Evolutionary conservation across 2,888 invertebrate species (phyloP).

Genomic region (Nasonovia ribisnigri): DNA sequence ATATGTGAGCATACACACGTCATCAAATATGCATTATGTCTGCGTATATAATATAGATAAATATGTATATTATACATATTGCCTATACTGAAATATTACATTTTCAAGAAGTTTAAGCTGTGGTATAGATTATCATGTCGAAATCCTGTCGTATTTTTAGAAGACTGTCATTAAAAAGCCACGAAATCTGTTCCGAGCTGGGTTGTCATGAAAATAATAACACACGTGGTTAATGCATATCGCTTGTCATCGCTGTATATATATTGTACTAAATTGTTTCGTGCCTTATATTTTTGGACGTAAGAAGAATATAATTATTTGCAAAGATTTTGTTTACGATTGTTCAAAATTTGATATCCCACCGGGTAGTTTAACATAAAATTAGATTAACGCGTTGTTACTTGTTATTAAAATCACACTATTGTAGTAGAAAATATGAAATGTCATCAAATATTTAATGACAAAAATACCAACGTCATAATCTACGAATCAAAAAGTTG

Average conservation of each 20-base stretch:
- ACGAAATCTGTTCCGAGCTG: slow-evolving; percentile 6
- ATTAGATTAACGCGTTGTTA: neutral
- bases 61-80: neutral
- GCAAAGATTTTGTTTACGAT: neutral
- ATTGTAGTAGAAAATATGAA: neutral
- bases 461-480: neutral
- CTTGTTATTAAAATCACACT: neutral
- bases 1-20: slow-evolving; percentile 12
- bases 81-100: neutral
- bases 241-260: neutral
- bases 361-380: neutral
- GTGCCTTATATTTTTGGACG: neutral
- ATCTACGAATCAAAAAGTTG: neutral
- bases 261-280: neutral
- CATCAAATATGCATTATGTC: slow-evolving; percentile 38
- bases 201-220: neutral
- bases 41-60: neutral
- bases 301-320: neutral
- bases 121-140: slow-evolving; percentile 19
- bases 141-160: neutral
- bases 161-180: slow-evolving; percentile 31
- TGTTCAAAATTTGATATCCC: neutral
- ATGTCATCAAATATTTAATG: neutral
- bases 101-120: neutral
- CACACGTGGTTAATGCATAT: neutral